Evolutionary conservation across 2,888 invertebrate genomes (phyloP).

Genomic region (Lasioglossum morio): DNA sequence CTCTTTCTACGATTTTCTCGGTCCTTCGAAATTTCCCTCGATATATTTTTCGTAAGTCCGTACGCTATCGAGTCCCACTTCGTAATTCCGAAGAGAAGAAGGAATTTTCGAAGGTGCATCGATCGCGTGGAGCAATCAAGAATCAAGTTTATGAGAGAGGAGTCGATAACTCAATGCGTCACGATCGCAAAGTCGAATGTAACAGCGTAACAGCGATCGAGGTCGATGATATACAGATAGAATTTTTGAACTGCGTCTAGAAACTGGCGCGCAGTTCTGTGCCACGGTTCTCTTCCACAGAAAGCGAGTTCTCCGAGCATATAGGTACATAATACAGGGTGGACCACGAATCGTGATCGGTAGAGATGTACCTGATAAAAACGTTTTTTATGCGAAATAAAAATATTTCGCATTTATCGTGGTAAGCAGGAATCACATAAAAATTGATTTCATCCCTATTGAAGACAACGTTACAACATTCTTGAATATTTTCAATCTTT

Average conservation of each 20-base stretch:
- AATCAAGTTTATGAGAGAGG: conserved; percentile 27
- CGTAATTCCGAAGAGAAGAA: not conserved
- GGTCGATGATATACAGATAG: conserved; percentile 60
- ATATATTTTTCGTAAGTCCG: no score
- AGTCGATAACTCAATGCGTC: conserved; percentile 38
- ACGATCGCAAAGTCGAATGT: conserved; percentile 58
- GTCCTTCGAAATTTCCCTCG: not conserved
- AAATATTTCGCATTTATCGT: no score
- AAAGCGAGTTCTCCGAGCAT: not conserved
- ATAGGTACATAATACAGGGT: not conserved
- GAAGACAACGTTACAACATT: no score
- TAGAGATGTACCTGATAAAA: no score
- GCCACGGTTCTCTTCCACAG: conserved; percentile 19
- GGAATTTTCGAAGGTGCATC: conserved; percentile 9
- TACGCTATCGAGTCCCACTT: not conserved
- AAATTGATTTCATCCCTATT: no score
- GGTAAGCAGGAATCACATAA: no score
- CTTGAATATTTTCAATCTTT: no score
- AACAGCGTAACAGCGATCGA: conserved; percentile 57
- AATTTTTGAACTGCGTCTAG: conserved; percentile 44
- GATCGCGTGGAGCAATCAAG: conserved; percentile 26
- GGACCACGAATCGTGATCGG: no score
- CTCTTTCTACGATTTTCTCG: not conserved
- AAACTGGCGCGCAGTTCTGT: conserved; percentile 42
- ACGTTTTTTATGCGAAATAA: no score